Base-by-base conservation (phyloP, 2,113 vertebrate species). In the Atrichornis clamosus region DNA sequence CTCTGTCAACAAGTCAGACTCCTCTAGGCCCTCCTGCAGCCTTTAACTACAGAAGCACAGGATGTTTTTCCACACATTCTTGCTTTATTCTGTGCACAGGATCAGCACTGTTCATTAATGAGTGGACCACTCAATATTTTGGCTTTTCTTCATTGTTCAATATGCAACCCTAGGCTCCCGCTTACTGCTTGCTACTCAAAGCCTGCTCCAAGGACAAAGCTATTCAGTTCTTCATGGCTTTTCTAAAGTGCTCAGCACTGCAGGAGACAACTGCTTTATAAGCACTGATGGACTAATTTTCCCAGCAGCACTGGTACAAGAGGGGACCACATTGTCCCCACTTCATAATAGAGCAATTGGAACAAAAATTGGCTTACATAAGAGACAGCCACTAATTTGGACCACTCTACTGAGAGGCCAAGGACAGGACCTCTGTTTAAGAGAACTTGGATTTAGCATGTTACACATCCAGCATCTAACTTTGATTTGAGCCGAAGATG, bases 261-360 rank as follows among this genome's bases (percentile, higher is more conserved):
- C 75, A 84, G 91, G 89, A 97, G 47, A 89, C 64, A 72, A 49
- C 80, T 60, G 86, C 89, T 95, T 92, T 75, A 64, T 67, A 75
- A 92, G 79, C 81, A 78, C 41, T 52, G 83, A 94, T 89, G 86
- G 86, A 37, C 84, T 92, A 84, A 93, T 93, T 93, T 95, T 84
- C 90, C 72, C 90, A 94, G 70, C 63, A 93, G 63, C 79, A 88
- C 58, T 69, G 69, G 28, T 78, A 84, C 39, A 83, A 68, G 83
- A 68, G 32, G n/a, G 28, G 60, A 64, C 32, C 11, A 52, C 52
- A 72, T 35, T 94, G 88, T 90, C 73, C 73, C 37, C 27, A 53
- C 0, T 53, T 81, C 56, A 73, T 47, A 64, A 85, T 74, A 81
- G 60, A 80, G 68, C 52, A 88, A 63, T 0, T 67, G 33, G 41